phyloP scores from a whole-genome alignment of 1,140 invertebrate species.

The Anoplophora glabripennis region DNA sequence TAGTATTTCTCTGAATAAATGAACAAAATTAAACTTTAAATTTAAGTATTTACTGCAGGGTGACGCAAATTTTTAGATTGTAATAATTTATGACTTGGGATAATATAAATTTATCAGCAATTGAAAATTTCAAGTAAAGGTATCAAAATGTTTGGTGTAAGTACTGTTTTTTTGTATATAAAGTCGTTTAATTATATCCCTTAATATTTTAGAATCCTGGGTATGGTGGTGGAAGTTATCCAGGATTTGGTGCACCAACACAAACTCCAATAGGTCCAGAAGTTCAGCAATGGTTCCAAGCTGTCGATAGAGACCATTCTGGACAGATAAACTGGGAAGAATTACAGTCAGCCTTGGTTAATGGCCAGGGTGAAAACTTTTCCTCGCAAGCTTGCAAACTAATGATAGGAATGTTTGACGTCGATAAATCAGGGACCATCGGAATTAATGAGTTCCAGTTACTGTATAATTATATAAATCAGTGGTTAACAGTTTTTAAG shows the following conservation, averaged over 20 bases:
- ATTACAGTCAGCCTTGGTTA: constrained; percentile 78
- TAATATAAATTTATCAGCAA: too few species aligned
- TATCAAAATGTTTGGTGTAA: too few species aligned
- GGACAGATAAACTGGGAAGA: constrained; percentile 78
- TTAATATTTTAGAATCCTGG: too few species aligned
- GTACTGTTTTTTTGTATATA: too few species aligned
- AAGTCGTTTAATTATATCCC: too few species aligned
- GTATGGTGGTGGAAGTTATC: too few species aligned
- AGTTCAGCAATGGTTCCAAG: constrained; percentile 76
- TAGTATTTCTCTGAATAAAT: too few species aligned
- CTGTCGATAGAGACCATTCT: constrained; percentile 77
- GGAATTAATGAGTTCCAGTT: constrained; percentile 83
- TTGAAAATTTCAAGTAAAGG: too few species aligned
- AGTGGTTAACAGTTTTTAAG: constrained; percentile 81
- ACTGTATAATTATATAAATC: constrained; percentile 84
- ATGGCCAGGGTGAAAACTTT: constrained; percentile 83
- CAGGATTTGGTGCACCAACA: background rate
- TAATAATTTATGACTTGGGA: too few species aligned
- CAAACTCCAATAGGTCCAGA: constrained; percentile 55
- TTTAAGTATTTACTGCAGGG: too few species aligned
- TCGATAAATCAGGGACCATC: constrained; percentile 81
- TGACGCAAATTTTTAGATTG: too few species aligned
- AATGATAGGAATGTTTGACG: constrained; percentile 94
- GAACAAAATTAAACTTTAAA: too few species aligned
- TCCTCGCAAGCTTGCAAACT: constrained; percentile 79